These are phyloP conservation scores for Dreissena rostriformis DNA, from an alignment of 1,140 invertebrate genomes.

Conservation along the genomic window DNA sequence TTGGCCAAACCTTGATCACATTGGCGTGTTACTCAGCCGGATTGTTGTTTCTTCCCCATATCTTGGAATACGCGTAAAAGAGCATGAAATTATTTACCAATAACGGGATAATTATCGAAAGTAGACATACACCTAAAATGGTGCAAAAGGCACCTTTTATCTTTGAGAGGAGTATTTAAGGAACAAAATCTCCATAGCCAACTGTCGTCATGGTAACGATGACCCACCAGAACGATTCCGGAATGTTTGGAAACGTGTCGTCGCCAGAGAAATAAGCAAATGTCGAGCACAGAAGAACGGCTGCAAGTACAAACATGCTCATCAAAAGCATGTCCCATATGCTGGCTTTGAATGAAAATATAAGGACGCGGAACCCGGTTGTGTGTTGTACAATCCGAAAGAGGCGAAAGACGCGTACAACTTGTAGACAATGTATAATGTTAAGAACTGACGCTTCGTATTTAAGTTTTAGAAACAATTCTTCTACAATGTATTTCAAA, in stretches of 20 bases:
- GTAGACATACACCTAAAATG: conserved; percentile 92
- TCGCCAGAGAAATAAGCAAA: conserved; percentile 65
- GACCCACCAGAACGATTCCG: conserved; percentile 97
- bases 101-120: conserved; percentile 93
- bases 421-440: conserved; percentile 54
- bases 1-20: too few species aligned
- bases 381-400: conserved; percentile 86
- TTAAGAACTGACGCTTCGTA: conserved; percentile 43
- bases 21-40: too few species aligned
- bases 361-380: conserved; percentile 97
- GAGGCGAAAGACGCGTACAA: conserved; percentile 68
- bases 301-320: conserved; percentile 60
- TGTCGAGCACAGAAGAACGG: conserved; percentile 63
- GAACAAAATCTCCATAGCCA: conserved; percentile 88
- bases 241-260: conserved; percentile 87
- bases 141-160: conserved; percentile 91
- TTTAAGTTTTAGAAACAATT: conserved; percentile 29
- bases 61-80: conserved; percentile 63
- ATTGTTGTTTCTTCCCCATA: conserved; percentile 24
- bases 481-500: conserved; percentile 26
- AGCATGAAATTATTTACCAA: conserved; percentile 92
- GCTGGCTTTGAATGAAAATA: conserved; percentile 87
- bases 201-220: conserved; percentile 99
- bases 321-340: conserved; percentile 62
- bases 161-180: conserved; percentile 71